Conservation (phyloP, 2,888 invertebrate genomes). For the Chouioia cunea region DNA sequence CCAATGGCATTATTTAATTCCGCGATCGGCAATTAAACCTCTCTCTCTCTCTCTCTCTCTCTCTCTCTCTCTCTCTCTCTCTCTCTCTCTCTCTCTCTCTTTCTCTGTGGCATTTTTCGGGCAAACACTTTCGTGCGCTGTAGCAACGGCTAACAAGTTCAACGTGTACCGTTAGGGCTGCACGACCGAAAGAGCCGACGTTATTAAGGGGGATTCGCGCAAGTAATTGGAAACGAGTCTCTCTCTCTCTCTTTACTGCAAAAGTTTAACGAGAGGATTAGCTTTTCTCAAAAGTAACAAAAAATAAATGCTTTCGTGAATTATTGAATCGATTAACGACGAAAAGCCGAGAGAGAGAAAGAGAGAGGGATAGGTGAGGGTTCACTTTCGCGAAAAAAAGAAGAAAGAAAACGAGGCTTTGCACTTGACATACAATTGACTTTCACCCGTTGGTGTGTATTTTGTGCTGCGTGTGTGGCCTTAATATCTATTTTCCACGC, state of each 20-base stretch:
- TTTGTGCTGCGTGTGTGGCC: conserved; percentile 34
- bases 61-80: background rate
- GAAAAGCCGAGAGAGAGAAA: background rate
- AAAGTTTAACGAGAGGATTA: background rate
- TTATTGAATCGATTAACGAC: background rate
- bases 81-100: conserved; percentile 10
- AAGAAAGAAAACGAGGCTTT: background rate
- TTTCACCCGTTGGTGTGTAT: conserved; percentile 28
- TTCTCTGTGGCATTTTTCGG: background rate
- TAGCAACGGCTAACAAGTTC: conserved; percentile 2
- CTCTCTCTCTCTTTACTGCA: too few species aligned
- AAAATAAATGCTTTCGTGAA: background rate
- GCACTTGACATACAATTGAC: conserved; percentile 45
- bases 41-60: conserved; percentile 9
- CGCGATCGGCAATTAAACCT: conserved; percentile 1
- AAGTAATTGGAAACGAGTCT: background rate
- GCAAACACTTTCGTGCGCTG: conserved; percentile 6
- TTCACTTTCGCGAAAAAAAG: background rate
- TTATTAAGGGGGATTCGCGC: conserved; percentile 1
- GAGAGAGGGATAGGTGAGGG: conserved; percentile 6
- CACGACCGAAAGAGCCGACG: background rate
- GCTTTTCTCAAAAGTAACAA: too few species aligned
- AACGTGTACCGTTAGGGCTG: background rate
- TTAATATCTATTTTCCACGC: conserved; percentile 42
- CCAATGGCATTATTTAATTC: conserved; percentile 19